Percentiles rank a stretch among this genome's conserved stretches.
These are phyloP conservation scores for Octomys mimax DNA, from an alignment of 2,797 vertebrate species.

Conservation along the genomic window DNA sequence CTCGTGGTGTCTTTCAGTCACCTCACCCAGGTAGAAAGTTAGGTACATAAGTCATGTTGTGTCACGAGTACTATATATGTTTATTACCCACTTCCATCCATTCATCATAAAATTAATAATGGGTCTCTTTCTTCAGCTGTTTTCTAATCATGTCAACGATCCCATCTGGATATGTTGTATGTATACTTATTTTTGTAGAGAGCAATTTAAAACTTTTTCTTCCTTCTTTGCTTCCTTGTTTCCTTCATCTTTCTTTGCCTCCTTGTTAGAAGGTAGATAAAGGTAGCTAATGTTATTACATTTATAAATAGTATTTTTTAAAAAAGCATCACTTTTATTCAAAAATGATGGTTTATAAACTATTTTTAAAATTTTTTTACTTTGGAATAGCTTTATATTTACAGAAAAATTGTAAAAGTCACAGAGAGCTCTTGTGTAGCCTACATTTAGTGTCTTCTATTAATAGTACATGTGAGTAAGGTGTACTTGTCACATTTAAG, in stretches of 20 bases:
- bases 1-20: neutral
- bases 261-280: neutral
- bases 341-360: neutral
- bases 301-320: neutral
- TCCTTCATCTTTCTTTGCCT: neutral
- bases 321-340: neutral
- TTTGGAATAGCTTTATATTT: too few species aligned
- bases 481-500: neutral
- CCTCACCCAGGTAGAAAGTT: neutral
- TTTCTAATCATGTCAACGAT: neutral
- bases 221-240: too few species aligned
- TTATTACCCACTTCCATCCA: neutral
- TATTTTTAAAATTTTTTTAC: neutral
- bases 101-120: neutral
- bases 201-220: neutral
- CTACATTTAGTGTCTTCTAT: neutral
- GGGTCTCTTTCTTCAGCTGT: neutral
- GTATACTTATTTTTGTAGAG: neutral
- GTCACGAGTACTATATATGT: accelerated
- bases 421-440: neutral
- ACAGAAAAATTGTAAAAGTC: neutral
- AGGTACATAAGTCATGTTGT: too few species aligned
- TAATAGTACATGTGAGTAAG: neutral
- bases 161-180: accelerated
- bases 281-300: neutral